Conservation (phyloP, 2,113 vertebrate genomes). For the Catharus fuscescens region DNA sequence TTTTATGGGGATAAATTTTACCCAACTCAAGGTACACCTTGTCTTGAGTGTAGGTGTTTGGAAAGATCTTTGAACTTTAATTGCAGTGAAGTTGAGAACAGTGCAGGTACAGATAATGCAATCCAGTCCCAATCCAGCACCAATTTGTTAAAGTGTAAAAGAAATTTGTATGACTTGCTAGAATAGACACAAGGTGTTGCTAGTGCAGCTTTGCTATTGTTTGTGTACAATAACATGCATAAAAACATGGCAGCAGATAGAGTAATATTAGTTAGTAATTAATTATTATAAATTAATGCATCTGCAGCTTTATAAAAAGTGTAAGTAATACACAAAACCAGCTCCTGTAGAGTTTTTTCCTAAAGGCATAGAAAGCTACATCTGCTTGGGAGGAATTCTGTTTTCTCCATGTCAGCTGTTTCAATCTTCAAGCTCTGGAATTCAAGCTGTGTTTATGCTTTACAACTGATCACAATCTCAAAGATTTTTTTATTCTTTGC, state of each 20-base stretch:
- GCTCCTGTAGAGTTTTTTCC: neutral
- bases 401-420: neutral
- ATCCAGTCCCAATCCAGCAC: neutral
- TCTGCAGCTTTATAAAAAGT: neutral
- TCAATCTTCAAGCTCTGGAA: neutral
- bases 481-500: neutral
- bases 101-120: neutral
- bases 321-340: neutral
- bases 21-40: neutral
- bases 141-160: neutral
- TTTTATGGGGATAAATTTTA: neutral
- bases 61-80: neutral
- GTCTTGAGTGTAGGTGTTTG: neutral
- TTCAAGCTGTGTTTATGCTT: slow-evolving; percentile 12
- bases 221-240: neutral
- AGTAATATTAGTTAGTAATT: neutral
- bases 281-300: neutral
- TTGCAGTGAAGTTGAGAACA: neutral
- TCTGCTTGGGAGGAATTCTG: neutral
- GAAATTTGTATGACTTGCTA: neutral
- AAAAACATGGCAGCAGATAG: neutral
- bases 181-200: neutral
- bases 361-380: neutral
- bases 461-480: neutral
- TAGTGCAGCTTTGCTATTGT: neutral